Percentiles rank a stretch among this genome's conserved stretches.
phyloP scores from a whole-genome alignment of 2,797 vertebrate species.

The Syngnathus rostellatus region DNA sequence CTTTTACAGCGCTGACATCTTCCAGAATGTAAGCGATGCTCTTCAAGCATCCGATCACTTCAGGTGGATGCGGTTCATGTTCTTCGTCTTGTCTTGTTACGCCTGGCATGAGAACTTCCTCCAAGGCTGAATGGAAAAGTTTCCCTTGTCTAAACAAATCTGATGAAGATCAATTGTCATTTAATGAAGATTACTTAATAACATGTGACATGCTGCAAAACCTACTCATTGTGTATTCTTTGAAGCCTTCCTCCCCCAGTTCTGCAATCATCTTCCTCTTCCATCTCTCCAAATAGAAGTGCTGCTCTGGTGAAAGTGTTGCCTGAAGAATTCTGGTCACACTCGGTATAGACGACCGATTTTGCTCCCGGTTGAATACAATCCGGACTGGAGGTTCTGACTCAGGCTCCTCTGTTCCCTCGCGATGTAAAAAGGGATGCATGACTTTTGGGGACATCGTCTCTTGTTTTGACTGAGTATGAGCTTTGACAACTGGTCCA shows the following conservation, averaged over 20 bases:
- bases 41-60: constrained; percentile 71
- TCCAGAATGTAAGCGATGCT: constrained; percentile 78
- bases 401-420: constrained; percentile 34
- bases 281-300: constrained; percentile 86
- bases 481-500: constrained; percentile 71
- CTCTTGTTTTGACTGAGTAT: constrained; percentile 27
- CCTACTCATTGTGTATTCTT: constrained; percentile 81
- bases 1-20: constrained; percentile 74
- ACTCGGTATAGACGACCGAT: constrained; percentile 65
- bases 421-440: constrained; percentile 69
- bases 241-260: constrained; percentile 87
- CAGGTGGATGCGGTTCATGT: constrained; percentile 35
- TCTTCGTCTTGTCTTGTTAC: constrained; percentile 26
- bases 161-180: constrained; percentile 31
- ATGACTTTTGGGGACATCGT: constrained; percentile 53
- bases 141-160: constrained; percentile 83
- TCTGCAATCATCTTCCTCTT: constrained; percentile 80
- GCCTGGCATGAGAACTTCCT: constrained; percentile 65
- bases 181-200: neutral
- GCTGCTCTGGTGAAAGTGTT: constrained; percentile 80
- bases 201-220: neutral
- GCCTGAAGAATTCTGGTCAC: constrained; percentile 86
- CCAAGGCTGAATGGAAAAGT: constrained; percentile 78
- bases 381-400: constrained; percentile 64
- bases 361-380: constrained; percentile 41